These are phyloP conservation scores for Colletes gigas DNA, from an alignment of 1,140 invertebrate genomes.

Conservation along the genomic window DNA sequence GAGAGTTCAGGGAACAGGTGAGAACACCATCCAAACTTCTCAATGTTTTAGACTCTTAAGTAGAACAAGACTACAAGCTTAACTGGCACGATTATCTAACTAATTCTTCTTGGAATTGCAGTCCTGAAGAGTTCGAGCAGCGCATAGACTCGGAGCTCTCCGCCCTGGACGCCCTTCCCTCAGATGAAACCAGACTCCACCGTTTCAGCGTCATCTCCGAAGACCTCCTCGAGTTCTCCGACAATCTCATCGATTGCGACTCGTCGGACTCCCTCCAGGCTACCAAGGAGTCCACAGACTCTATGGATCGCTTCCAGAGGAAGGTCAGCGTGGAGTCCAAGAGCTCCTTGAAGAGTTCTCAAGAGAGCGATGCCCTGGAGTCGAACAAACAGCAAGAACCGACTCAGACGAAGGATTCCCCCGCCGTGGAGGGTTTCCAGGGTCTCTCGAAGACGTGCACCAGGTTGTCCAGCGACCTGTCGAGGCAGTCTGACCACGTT, in stretches of 20 bases:
- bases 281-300: conserved; percentile 35
- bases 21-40: too few relatives aligned
- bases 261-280: conserved; percentile 37
- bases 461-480: conserved; percentile 65
- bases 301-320: conserved; percentile 17
- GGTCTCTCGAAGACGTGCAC: conserved; percentile 3
- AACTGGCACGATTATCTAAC: too few relatives aligned
- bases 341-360: conserved; percentile 37
- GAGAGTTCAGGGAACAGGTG: conserved; percentile 72
- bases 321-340: conserved; percentile 59
- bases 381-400: conserved; percentile 16
- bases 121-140: conserved; percentile 81
- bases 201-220: conserved; percentile 72
- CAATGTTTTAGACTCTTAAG: too few relatives aligned
- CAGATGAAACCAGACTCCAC: conserved; percentile 72
- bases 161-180: conserved; percentile 82
- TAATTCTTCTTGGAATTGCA: conserved; percentile 37
- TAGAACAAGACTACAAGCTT: too few relatives aligned
- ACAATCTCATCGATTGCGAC: conserved; percentile 72
- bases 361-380: conserved; percentile 37
- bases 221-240: conserved; percentile 75
- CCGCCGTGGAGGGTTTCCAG: conserved; percentile 40
- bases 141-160: conserved; percentile 86
- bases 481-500: conserved; percentile 87
- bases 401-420: conserved; percentile 35